phyloP scores from a whole-genome alignment of 2,113 vertebrate genomes.

The Rattus norvegicus region DNA sequence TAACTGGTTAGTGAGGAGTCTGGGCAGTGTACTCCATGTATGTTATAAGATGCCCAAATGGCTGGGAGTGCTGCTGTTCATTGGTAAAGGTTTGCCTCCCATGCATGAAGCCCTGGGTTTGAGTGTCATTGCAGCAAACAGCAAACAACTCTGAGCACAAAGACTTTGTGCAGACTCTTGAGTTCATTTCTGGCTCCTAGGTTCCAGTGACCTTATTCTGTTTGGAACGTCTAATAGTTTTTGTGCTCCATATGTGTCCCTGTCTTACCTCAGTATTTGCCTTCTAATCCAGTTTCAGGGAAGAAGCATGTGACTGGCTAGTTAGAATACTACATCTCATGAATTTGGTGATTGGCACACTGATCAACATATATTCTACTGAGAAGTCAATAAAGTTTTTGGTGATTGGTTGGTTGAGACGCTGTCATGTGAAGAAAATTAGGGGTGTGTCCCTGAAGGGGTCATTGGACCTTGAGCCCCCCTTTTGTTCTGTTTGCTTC shows the following conservation, averaged over 20 bases:
- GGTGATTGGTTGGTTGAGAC: neutral
- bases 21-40: neutral
- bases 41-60: neutral
- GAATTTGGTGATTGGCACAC: neutral
- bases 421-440: neutral
- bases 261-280: neutral
- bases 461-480: too few species aligned
- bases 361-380: slow-evolving; percentile 8
- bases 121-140: neutral
- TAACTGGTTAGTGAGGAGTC: neutral
- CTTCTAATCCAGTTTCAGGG: neutral
- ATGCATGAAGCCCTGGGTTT: neutral
- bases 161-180: neutral
- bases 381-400: neutral
- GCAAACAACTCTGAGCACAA: neutral
- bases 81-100: neutral
- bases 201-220: neutral
- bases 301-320: neutral
- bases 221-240: neutral
- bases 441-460: neutral
- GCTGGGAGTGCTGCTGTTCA: neutral
- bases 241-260: neutral
- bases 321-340: neutral
- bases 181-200: neutral
- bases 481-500: neutral